Conservation (phyloP, 2,888 invertebrate genomes). For the Beris chalybata region DNA sequence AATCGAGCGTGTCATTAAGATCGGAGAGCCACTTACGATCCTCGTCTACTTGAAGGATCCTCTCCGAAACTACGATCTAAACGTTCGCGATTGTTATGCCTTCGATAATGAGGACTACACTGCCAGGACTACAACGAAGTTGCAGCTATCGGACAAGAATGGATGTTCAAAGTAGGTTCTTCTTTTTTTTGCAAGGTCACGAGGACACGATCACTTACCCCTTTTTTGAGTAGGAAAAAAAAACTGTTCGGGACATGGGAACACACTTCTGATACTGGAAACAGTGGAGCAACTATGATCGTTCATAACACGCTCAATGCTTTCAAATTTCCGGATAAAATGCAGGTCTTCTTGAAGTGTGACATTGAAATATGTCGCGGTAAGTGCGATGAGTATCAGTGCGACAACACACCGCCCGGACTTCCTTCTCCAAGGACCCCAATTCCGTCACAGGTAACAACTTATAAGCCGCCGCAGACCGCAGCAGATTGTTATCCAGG, state of each 20-base stretch:
- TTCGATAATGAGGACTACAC: slow-evolving; percentile 68
- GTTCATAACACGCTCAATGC: slow-evolving; percentile 70
- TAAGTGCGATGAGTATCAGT: slow-evolving; percentile 45
- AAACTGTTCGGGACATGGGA: slow-evolving; percentile 69
- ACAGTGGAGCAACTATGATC: slow-evolving; percentile 64
- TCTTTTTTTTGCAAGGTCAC: slow-evolving; percentile 1
- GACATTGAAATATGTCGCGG: slow-evolving; percentile 63
- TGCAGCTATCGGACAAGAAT: slow-evolving; percentile 67
- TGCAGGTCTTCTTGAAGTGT: slow-evolving; percentile 72
- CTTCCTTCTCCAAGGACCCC: background rate
- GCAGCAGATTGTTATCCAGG: slow-evolving; percentile 48
- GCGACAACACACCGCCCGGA: slow-evolving; percentile 38
- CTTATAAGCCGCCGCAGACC: slow-evolving; percentile 33
- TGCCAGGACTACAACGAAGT: slow-evolving; percentile 60
- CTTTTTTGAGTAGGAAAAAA: slow-evolving; percentile 58
- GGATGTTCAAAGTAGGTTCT: slow-evolving; percentile 66
- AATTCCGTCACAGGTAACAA: slow-evolving; percentile 28
- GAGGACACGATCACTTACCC: background rate
- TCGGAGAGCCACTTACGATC: slow-evolving; percentile 71
- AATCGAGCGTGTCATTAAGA: slow-evolving; percentile 65
- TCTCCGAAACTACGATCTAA: slow-evolving; percentile 65
- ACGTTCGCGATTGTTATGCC: slow-evolving; percentile 74
- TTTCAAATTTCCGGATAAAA: slow-evolving; percentile 74
- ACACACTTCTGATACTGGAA: slow-evolving; percentile 62
- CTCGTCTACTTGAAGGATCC: slow-evolving; percentile 70